Evolutionary conservation across 1,140 invertebrate species (phyloP), one percentile per base, ranked within the genome.

Genomic region (Lepidurus couesii): DNA sequence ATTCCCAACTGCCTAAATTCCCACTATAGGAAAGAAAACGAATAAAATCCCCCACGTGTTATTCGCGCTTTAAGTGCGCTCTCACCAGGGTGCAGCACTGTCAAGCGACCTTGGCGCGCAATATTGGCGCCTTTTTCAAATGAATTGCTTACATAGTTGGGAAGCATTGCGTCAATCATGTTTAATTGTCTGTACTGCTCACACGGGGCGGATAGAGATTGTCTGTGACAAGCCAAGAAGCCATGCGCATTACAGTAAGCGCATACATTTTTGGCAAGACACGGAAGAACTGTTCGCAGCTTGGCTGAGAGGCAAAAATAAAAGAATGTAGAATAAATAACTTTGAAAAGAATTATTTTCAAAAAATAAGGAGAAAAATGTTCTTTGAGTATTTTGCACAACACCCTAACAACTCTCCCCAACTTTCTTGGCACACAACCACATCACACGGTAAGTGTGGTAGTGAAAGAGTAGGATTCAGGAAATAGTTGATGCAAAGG

Each of bases 401-500:
- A 65, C n/a, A 65, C 7, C n/a, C 16, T 16, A 7, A 7, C 53
- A 65, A 9, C 53, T 13, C 53, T 65, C 13, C 53, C 13, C 21
- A n/a, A 65, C 45, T 65, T 65, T 65, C 53, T 65, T 65, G 53
- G 53, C 53, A 65, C 53, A 65, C 53, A 65, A 65, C 53, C 53
- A 34, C 53, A 65, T 65, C 13, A 65, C 53, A 65, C 34, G 3
- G 16, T 65, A 65, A 65, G 53, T 65, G 53, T 65, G 53, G 13
- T 65, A 65, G 53, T 65, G 53, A 65, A 65, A n/a, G 53, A 21
- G 16, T 65, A 65, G 16, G 53, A 65, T 65, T 65, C 53, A 65
- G n/a, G 53, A 65, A 65, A 65, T 7, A 65, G 13, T 65, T n/a
- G 53, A 34, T 21, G 53, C 16, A 16, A 65, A 65, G 53, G 53